phyloP scores from a whole-genome alignment of 2,797 vertebrate genomes.

The Rallus crepitans region DNA sequence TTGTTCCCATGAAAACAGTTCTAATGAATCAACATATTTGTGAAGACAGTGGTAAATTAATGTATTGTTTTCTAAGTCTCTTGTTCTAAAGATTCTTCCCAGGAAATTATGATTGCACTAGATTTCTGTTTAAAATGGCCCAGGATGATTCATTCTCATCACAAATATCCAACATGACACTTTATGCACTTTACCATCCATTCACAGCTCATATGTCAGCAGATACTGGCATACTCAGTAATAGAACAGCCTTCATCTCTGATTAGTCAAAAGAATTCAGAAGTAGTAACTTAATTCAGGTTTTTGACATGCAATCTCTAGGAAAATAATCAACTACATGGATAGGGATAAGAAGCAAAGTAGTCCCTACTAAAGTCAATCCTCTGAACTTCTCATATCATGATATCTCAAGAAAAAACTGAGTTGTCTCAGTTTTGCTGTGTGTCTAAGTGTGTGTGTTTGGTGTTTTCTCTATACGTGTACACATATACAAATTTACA shows the following conservation, averaged over 20 bases:
- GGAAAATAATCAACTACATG: not conserved
- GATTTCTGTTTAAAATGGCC: not conserved
- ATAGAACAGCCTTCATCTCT: not conserved
- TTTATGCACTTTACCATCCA: not conserved
- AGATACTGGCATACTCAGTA: not conserved
- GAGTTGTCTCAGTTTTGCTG: not conserved
- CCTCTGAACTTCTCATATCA: not conserved
- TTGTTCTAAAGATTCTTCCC: not conserved
- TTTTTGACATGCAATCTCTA: not conserved
- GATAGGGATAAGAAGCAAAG: not conserved
- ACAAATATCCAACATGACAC: not conserved
- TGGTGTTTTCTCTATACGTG: not conserved
- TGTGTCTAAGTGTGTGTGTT: not conserved
- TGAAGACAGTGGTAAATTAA: not conserved
- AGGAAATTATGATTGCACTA: not conserved
- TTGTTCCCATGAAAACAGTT: not conserved
- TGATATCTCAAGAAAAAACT: not conserved
- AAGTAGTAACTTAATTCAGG: not conserved
- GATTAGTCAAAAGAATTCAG: not conserved
- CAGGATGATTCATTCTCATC: not conserved
- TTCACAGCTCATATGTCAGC: not conserved
- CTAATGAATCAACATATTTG: not conserved
- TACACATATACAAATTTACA: no score
- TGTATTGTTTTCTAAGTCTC: not conserved
- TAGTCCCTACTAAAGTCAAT: not conserved